Conservation (phyloP, 2,888 invertebrate species). For the Troilus luridus region DNA sequence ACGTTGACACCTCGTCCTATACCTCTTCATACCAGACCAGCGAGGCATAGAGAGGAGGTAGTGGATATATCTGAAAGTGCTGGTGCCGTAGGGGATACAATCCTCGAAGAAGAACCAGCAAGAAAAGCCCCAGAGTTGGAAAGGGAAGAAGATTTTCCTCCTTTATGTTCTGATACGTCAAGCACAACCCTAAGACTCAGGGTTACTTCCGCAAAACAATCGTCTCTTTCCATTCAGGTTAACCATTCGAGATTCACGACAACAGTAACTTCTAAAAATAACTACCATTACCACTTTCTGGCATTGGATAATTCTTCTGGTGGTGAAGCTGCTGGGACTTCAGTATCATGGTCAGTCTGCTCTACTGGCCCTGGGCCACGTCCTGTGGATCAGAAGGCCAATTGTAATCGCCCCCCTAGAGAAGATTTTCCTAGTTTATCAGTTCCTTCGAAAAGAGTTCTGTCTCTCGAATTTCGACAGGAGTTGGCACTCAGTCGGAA, state of each 20-base stretch:
- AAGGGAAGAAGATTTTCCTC: slow-evolving; percentile 58
- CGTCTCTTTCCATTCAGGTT: slow-evolving; percentile 60
- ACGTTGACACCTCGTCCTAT: slow-evolving; percentile 80
- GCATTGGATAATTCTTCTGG: slow-evolving; percentile 60
- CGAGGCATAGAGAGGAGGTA: slow-evolving; percentile 50
- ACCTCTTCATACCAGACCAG: slow-evolving; percentile 68
- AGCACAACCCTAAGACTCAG: slow-evolving; percentile 46
- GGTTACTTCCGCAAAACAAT: slow-evolving; percentile 53
- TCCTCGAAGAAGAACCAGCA: slow-evolving; percentile 15
- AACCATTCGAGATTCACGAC: slow-evolving; percentile 62
- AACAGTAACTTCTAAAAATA: slow-evolving; percentile 61
- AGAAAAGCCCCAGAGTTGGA: slow-evolving; percentile 37
- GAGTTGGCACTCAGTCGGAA: slow-evolving; percentile 51
- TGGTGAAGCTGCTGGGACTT: slow-evolving; percentile 35
- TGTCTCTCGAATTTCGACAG: slow-evolving; percentile 2
- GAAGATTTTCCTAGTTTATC: slow-evolving; percentile 52
- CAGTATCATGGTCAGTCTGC: slow-evolving; percentile 51
- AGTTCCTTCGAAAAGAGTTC: slow-evolving; percentile 19
- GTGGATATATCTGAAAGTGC: not conserved
- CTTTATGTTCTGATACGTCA: slow-evolving; percentile 46
- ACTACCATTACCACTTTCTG: slow-evolving; percentile 62
- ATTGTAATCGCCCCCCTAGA: not conserved
- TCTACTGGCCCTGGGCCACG: not conserved
- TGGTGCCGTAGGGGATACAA: slow-evolving; percentile 33
- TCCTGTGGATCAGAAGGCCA: not conserved